Evolutionary conservation across 2,113 vertebrate species (phyloP).

Genomic region (Pycnonotus jocosus): DNA sequence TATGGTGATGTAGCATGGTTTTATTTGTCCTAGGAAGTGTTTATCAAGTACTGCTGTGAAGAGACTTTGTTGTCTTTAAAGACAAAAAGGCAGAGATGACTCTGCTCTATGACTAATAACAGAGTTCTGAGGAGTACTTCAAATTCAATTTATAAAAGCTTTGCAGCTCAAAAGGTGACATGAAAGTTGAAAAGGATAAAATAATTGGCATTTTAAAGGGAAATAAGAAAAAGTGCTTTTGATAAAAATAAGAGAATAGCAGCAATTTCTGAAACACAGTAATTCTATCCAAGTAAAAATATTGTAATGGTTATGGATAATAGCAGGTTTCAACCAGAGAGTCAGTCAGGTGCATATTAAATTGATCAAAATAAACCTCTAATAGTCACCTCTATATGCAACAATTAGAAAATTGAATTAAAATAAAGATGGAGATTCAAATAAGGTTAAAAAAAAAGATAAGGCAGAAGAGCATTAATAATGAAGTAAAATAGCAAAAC

Average conservation of each 20-base stretch:
- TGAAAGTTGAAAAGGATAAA: conserved; percentile 43
- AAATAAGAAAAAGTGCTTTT: neutral
- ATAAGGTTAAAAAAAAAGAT: neutral
- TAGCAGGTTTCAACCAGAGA: neutral
- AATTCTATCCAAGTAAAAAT: neutral
- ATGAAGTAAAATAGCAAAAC: neutral
- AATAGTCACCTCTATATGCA: neutral
- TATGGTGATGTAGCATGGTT: neutral
- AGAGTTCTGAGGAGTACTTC: conserved; percentile 15
- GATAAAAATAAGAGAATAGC: neutral
- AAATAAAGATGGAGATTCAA: neutral
- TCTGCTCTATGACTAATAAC: neutral
- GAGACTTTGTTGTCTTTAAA: neutral
- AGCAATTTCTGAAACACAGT: neutral
- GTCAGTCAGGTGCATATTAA: neutral
- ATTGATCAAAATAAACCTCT: neutral
- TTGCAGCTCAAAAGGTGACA: conserved; percentile 25
- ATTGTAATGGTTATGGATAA: neutral
- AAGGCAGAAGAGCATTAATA: neutral
- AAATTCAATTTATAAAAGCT: conserved; percentile 29
- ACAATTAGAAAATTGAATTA: neutral
- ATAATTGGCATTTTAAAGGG: conserved; percentile 1
- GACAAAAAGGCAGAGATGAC: neutral
- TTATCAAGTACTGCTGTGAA: accelerated
- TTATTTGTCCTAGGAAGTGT: neutral